Evolutionary conservation across 92 coral and sea anemone species (phyloP).

Genomic region (Blastomussa wellsi): DNA sequence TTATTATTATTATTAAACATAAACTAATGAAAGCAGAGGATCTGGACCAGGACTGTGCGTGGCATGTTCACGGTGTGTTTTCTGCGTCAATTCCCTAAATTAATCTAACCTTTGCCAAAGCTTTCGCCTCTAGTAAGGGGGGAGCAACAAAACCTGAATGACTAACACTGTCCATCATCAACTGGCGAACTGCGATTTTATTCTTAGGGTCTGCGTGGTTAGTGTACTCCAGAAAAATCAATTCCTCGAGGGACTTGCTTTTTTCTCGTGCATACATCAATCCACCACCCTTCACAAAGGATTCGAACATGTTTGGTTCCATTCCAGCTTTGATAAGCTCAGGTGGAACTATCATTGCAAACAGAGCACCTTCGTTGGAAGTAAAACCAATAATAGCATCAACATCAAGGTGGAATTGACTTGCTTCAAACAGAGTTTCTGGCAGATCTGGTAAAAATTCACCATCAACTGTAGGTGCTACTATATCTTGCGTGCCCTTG

Average conservation of each 20-base stretch:
- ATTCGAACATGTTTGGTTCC: conserved; percentile 17
- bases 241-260: conserved; percentile 37
- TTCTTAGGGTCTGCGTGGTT: not conserved
- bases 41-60: too few species aligned
- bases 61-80: not conserved
- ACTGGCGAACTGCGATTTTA: not conserved
- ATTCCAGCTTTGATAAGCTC: conserved; percentile 27
- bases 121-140: conserved; percentile 52
- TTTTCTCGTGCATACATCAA: not conserved
- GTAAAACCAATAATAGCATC: conserved; percentile 35
- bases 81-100: too few species aligned
- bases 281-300: not conserved
- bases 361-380: conserved; percentile 46
- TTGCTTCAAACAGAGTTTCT: not conserved
- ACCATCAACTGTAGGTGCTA: conserved; percentile 14
- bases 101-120: conserved; percentile 23
- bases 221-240: conserved; percentile 14
- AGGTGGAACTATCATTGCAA: conserved; percentile 1
- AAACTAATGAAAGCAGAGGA: not conserved
- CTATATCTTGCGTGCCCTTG: not conserved
- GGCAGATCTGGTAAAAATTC: conserved; percentile 16
- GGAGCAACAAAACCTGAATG: conserved; percentile 59
- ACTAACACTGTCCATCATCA: conserved; percentile 1
- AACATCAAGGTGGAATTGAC: conserved; percentile 6
- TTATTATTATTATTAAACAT: too few species aligned